A percentile compares a stretch with the other conserved stretches of the same genome.
phyloP scores from a whole-genome alignment of 2,888 invertebrate genomes.

The Watsonalla cultraria region DNA sequence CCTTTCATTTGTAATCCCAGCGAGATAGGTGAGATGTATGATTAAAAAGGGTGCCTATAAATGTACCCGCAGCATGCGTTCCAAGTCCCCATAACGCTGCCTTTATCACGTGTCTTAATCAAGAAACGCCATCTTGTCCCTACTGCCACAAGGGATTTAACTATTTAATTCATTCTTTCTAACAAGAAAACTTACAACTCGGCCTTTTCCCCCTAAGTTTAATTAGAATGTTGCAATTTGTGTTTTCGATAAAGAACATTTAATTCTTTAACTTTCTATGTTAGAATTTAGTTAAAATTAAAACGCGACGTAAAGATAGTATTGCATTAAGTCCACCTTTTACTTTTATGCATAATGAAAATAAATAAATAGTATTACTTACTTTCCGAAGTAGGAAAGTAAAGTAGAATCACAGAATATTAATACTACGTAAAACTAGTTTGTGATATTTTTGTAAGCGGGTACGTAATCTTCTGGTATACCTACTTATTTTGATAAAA shows the following conservation, averaged over 20 bases:
- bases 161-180: constrained; percentile 26
- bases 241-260: constrained; percentile 11
- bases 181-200: constrained; percentile 33
- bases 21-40: background rate
- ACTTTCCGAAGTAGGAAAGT: no score
- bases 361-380: no score
- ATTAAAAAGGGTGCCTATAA: constrained; percentile 12
- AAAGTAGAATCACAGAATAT: no score
- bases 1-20: background rate
- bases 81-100: constrained; percentile 20
- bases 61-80: constrained; percentile 15
- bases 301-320: no score
- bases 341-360: no score
- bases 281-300: no score
- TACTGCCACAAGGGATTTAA: constrained; percentile 20
- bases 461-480: no score
- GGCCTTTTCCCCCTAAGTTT: constrained; percentile 23
- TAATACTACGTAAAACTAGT: no score
- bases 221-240: constrained; percentile 33
- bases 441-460: no score
- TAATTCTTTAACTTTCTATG: background rate
- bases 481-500: no score
- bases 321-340: no score
- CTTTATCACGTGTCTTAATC: constrained; percentile 29
- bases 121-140: constrained; percentile 11